These are phyloP conservation scores for Ceyx margarethae DNA, from an alignment of 2,113 vertebrate species.

Conservation along the genomic window DNA sequence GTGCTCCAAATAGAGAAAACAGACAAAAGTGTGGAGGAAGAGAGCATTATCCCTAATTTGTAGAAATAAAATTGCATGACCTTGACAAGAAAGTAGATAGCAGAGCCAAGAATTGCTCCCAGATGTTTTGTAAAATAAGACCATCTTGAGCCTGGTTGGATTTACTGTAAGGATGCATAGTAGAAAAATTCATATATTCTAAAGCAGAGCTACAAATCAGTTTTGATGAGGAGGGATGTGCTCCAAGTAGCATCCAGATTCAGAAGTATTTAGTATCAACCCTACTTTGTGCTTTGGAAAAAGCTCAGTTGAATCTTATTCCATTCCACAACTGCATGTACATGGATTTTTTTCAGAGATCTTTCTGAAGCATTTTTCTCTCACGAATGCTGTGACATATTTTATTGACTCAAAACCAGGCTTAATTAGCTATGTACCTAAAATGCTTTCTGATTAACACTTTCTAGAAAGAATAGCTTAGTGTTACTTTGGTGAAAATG, in stretches of 20 bases:
- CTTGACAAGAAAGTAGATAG: slow-evolving; percentile 33
- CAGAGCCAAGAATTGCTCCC: not conserved
- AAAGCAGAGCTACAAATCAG: not conserved
- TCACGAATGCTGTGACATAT: not conserved
- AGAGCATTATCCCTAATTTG: slow-evolving; percentile 31
- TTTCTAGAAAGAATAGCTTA: not conserved
- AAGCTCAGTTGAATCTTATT: not conserved
- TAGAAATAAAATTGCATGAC: slow-evolving; percentile 25
- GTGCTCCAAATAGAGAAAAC: slow-evolving; percentile 2
- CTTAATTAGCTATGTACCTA: not conserved
- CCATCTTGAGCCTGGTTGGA: not conserved
- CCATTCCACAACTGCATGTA: not conserved
- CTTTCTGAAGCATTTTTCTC: not conserved
- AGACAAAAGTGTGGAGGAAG: slow-evolving; percentile 18
- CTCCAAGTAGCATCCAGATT: not conserved
- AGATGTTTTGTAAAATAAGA: slow-evolving; percentile 37
- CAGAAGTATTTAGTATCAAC: not conserved
- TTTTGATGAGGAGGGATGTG: not conserved
- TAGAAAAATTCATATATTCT: not conserved
- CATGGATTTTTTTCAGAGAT: not conserved
- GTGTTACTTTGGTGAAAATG: not conserved
- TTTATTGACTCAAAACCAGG: not conserved
- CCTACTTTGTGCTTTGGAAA: not conserved
- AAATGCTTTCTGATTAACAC: not conserved
- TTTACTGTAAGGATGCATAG: not conserved